Evolutionary conservation across 2,113 vertebrate genomes (phyloP).

Genomic region (Nematolebias whitei): DNA sequence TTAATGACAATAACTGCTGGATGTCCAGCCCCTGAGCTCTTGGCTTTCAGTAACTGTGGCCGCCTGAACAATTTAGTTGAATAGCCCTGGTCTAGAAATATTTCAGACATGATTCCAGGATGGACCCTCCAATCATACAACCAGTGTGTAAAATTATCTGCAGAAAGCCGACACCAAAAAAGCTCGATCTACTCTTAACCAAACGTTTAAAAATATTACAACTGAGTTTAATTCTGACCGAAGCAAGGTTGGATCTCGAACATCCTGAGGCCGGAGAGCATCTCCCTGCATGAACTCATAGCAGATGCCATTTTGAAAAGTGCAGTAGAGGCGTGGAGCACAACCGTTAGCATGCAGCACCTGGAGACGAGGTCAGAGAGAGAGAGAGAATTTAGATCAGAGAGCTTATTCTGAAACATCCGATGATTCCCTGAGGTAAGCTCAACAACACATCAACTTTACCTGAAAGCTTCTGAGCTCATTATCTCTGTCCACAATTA

Average conservation of each 20-base stretch:
- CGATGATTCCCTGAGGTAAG: background rate
- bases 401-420: background rate
- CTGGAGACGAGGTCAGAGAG: conserved; percentile 29
- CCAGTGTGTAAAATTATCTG: no score
- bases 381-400: background rate
- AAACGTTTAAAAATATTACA: no score
- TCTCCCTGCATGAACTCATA: conserved; percentile 94
- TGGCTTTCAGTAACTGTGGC: no score
- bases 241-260: conserved; percentile 87
- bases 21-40: no score
- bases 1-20: no score
- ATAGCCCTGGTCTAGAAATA: no score
- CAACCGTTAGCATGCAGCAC: conserved; percentile 92
- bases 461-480: conserved; percentile 95
- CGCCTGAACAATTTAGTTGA: no score
- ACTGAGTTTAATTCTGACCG: conserved; percentile 74
- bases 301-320: conserved; percentile 96
- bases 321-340: conserved; percentile 94
- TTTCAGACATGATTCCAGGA: no score
- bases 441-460: background rate
- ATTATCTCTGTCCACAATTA: conserved; percentile 93
- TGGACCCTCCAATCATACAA: no score
- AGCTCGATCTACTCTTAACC: no score
- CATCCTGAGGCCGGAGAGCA: conserved; percentile 89
- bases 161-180: no score